Percentiles rank a stretch among this genome's conserved stretches.
phyloP scores from a whole-genome alignment of 2,888 invertebrate genomes.

The Papilio protenor region DNA sequence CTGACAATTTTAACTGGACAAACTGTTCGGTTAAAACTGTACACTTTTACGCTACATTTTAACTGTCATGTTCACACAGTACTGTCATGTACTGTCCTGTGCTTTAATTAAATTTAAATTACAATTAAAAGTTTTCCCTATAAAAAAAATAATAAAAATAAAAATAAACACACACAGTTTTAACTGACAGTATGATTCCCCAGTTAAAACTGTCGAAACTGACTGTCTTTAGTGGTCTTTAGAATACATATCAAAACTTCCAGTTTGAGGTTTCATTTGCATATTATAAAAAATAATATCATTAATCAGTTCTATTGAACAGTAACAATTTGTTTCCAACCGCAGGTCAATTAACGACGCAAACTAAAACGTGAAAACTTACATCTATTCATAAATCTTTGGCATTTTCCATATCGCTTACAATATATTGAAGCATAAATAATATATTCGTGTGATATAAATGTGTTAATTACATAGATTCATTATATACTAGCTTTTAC shows the following conservation, averaged over 20 bases:
- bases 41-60: no score
- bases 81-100: no score
- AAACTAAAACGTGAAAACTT: slow-evolving; percentile 70
- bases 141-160: no score
- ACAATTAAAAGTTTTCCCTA: no score
- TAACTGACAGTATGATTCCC: no score
- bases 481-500: not conserved
- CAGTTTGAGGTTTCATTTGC: slow-evolving; percentile 71
- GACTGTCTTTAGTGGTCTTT: no score
- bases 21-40: no score
- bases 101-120: no score
- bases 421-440: slow-evolving; percentile 63
- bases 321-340: slow-evolving; percentile 84
- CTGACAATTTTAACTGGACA: no score
- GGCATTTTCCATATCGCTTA: slow-evolving; percentile 73
- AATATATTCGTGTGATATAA: slow-evolving; percentile 67
- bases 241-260: slow-evolving; percentile 70
- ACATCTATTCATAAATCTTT: slow-evolving; percentile 80
- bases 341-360: slow-evolving; percentile 61
- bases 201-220: no score
- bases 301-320: slow-evolving; percentile 63
- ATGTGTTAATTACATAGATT: slow-evolving; percentile 4
- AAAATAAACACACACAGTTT: no score
- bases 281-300: slow-evolving; percentile 77
- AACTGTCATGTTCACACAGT: no score